A percentile compares a stretch with the other conserved stretches of the same genome.
Evolutionary conservation across 2,113 vertebrate genomes (phyloP).

Genomic region (Etia nguti): DNA sequence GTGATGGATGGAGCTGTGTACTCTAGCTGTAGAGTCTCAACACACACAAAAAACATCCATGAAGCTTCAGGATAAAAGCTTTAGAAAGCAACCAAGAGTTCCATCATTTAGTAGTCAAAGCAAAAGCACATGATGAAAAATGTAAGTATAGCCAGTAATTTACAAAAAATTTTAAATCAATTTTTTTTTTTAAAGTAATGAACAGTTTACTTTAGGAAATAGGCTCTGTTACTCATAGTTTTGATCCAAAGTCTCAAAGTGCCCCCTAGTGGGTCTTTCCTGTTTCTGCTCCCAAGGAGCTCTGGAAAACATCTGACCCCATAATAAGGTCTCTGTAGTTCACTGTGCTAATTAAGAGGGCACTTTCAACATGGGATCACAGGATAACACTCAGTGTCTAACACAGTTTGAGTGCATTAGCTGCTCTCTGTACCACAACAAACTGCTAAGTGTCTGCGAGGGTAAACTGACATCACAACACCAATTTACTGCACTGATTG

Average conservation of each 20-base stretch:
- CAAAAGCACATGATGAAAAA: background rate
- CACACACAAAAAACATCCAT: background rate
- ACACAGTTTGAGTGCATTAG: conserved; percentile 28
- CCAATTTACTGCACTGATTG: background rate
- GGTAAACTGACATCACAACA: conserved; percentile 11
- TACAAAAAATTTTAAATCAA: background rate
- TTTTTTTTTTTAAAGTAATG: background rate
- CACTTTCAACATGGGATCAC: conserved; percentile 31
- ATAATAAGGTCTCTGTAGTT: conserved; percentile 30
- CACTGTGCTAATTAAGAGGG: conserved; percentile 40
- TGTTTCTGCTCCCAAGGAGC: background rate
- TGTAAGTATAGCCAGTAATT: background rate
- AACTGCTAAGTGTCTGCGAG: conserved; percentile 42
- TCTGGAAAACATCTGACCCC: conserved; percentile 8
- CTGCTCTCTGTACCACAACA: conserved; percentile 22
- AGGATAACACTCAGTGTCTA: conserved; percentile 23
- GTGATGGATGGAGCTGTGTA: background rate
- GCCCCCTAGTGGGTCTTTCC: conserved; percentile 61
- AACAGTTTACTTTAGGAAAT: background rate
- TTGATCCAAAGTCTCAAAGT: conserved; percentile 63
- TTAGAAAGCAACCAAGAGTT: background rate
- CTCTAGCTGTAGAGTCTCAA: background rate
- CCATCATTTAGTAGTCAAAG: background rate
- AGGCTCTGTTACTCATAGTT: background rate
- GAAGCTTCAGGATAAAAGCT: background rate